Percentiles rank a stretch among this genome's conserved stretches.
Evolutionary conservation across 1,140 invertebrate genomes (phyloP).

Genomic region (Globodera ellingtonae): DNA sequence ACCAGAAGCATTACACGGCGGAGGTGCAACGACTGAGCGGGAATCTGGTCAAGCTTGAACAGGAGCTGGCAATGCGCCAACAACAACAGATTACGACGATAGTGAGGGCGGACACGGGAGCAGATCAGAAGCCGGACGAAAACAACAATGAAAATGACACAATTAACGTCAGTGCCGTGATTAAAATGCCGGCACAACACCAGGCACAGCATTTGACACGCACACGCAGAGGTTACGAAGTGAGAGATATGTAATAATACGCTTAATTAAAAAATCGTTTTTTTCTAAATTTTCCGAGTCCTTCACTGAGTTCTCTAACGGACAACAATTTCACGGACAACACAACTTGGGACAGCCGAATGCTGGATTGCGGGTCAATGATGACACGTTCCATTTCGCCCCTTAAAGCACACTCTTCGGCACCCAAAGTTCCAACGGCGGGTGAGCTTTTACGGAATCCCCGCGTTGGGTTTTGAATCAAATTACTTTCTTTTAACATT

Average conservation of each 20-base stretch:
- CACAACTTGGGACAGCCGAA: constrained; percentile 52
- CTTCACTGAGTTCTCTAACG: constrained; percentile 29
- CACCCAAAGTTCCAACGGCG: neutral
- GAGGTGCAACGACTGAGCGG: constrained; percentile 59
- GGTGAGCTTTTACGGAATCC: neutral
- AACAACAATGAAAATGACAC: constrained; percentile 14
- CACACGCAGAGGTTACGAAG: constrained; percentile 11
- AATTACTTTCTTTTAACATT: too few species aligned
- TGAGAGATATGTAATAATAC: constrained; percentile 1
- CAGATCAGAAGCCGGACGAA: neutral
- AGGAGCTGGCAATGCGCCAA: constrained; percentile 43
- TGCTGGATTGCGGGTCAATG: constrained; percentile 37
- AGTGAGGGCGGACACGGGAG: constrained; percentile 18
- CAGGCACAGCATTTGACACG: constrained; percentile 12
- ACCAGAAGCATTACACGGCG: constrained; percentile 60
- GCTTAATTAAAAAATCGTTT: too few species aligned
- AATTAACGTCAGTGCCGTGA: constrained; percentile 5
- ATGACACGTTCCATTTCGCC: constrained; percentile 52
- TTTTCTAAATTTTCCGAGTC: neutral
- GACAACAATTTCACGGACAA: constrained; percentile 42
- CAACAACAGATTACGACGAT: constrained; percentile 55
- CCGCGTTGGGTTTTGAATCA: too few species aligned
- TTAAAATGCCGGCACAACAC: neutral
- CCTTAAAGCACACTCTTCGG: constrained; percentile 28
- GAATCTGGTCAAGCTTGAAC: constrained; percentile 49